Base-by-base conservation (phyloP, 2,888 invertebrate species). In the Caenorhabditis sp. region DNA sequence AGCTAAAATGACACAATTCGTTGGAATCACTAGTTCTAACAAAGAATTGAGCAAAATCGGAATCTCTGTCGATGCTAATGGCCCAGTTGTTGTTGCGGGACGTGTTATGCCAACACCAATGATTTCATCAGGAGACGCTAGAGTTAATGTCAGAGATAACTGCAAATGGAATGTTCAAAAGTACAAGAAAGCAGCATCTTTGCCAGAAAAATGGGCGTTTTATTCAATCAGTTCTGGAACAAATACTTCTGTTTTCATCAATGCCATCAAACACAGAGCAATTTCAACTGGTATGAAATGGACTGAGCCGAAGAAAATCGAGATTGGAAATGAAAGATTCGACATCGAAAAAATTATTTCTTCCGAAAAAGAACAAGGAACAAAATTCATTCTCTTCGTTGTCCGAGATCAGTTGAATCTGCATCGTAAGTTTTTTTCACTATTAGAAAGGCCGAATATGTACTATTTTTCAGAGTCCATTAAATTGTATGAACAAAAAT, bases 401-500 rank as follows among this genome's bases (percentile, higher is more conserved):
- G 43, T 43, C 14, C 12, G 43, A 2, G 43, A 43, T 43, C 12
- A 43, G 14, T 3, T 43, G 12, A 17, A 43, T 3, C 17, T 43
- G 6, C 43, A 43, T 43, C 43, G 43, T 43, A 43, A 43, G 43
- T 43, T 43, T 43, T 36, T 36, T 36, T 36, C 36, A 12, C 36
- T 36, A 5, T 36, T 5, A 36, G 5, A 36, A 5, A 5, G 12
- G 43, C 3, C 14, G 10, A 43, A 17, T 17, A 14, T 6, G 6
- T 43, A 12, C 3, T 43, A 3, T 43, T 14, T 10, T 43, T 43
- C 43, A 43, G 43, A 59, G 4, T 19, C 27, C 3, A 64, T 64
- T 58, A 64, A 64, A 27, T 10, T 17, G 4, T 23, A 31, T 17
- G 64, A 64, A 50, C 64, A 64, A 21, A 58, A 64, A 37, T 64